Conservation (phyloP, 2,797 vertebrate species). For the Coregonus ussuriensis region DNA sequence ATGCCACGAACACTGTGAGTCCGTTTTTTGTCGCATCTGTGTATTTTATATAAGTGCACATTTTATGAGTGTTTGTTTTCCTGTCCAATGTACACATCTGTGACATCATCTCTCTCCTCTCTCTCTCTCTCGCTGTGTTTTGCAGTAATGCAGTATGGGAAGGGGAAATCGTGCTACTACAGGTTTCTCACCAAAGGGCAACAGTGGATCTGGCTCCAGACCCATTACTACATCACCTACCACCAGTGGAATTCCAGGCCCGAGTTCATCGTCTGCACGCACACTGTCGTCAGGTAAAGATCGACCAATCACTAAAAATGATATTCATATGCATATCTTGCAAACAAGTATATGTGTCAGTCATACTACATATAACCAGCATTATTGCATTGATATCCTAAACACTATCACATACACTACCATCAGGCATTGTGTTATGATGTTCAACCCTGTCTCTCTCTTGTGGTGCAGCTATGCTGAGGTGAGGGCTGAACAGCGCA, state of each 20-base stretch:
- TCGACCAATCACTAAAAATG: neutral
- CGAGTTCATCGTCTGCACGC: constrained; percentile 97
- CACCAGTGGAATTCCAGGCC: constrained; percentile 98
- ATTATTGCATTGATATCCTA: neutral
- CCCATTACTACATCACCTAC: constrained; percentile 97
- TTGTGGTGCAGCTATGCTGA: constrained; percentile 85
- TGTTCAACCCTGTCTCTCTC: neutral
- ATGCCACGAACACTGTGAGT: constrained; percentile 97
- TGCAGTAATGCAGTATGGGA: constrained; percentile 96
- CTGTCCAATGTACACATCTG: neutral
- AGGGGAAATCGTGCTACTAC: constrained; percentile 97
- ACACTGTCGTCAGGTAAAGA: constrained; percentile 92
- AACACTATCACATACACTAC: neutral
- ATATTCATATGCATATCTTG: no score
- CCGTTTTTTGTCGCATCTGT: neutral
- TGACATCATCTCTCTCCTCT: neutral
- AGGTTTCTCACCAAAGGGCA: constrained; percentile 97
- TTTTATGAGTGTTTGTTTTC: constrained; percentile 3
- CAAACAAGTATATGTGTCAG: no score
- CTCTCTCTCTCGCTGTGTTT: constrained; percentile 11
- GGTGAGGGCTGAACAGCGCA: constrained; percentile 91
- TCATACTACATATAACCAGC: neutral
- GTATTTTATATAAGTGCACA: neutral
- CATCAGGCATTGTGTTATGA: neutral
- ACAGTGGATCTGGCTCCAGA: constrained; percentile 99